Percentiles rank a stretch among this genome's conserved stretches.
Evolutionary conservation across 1,140 invertebrate genomes (phyloP).

Genomic region (Polypedilum pembai): DNA sequence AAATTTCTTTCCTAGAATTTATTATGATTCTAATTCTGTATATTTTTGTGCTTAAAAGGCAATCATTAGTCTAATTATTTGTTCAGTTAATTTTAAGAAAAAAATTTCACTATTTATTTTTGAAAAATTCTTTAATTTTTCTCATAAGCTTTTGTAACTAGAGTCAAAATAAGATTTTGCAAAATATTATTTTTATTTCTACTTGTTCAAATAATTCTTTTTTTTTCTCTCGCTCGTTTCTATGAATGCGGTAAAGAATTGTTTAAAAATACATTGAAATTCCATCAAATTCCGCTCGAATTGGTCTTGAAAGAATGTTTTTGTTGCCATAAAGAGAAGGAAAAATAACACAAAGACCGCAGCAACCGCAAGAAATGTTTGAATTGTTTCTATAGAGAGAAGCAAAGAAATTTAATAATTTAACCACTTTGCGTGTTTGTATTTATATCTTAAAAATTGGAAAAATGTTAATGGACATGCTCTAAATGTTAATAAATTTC

Average conservation of each 20-base stretch:
- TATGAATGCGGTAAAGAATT: background rate
- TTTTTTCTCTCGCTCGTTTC: background rate
- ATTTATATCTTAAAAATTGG: background rate
- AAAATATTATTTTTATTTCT: background rate
- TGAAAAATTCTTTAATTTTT: background rate
- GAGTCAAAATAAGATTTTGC: background rate
- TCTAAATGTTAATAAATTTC: background rate
- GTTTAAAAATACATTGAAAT: background rate
- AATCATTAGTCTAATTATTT: too few relatives aligned
- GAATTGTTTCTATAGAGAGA: background rate
- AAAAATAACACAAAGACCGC: too few relatives aligned
- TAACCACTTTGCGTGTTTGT: background rate
- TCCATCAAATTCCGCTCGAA: constrained; percentile 1
- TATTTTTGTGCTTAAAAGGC: too few relatives aligned
- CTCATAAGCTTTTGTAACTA: background rate
- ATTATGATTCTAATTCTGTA: too few relatives aligned
- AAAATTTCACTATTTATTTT: background rate
- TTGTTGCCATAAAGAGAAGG: background rate
- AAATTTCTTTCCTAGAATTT: too few relatives aligned
- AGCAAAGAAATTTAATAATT: background rate
- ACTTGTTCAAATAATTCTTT: background rate
- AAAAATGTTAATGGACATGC: background rate
- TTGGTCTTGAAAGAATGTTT: background rate
- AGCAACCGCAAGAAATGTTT: too few relatives aligned
- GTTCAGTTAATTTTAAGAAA: background rate